Base-by-base conservation (phyloP, 2,797 vertebrate species). In the Ciconia nigra region DNA sequence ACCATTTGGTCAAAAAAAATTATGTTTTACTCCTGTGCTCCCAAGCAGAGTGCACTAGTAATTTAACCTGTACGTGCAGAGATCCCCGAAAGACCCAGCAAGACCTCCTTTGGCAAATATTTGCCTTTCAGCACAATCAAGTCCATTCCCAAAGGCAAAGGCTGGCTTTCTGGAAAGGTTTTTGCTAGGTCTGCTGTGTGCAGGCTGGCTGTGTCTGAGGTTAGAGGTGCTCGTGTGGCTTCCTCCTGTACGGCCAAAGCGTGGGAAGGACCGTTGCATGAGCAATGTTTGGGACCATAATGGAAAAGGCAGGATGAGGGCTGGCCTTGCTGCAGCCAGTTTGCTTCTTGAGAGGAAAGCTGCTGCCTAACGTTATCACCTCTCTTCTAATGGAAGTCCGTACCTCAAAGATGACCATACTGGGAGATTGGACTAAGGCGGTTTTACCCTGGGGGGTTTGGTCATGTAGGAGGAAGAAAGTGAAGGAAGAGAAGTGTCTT, bases 61-160 rank as follows among this genome's bases (percentile, higher is more conserved):
- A 67, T 84, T 47, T 41, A 82, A 52, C 28, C 37, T 73, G 31
- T 6, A 8, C 18, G 11, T 70, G 25, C n/a, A 66, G 73, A 77
- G 41, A 71, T 46, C 29, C 25, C 66, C 4, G 2, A 46, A 84
- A 81, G 41, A 82, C 33, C 15, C 37, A 80, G 24, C 15, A 67
- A 59, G 46, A 70, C 20, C 17, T 61, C 57, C 54, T 59, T 47
- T 35, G 42, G 65, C 41, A 88, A 83, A 86, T 94, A 81, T 93
- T 95, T 91, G 20, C n/a, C 47, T 72, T 90, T 90, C 47, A 61
- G 37, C 37, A 57, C 26, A 31, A 31, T 10, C 21, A 51, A 51
- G n/a, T 62, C 7, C 25, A 22, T 66, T 82, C 80, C 54, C 62
- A 62, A 65, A 59, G 41, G 35, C 42, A 49, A 67, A 74, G 18